Base-by-base conservation (phyloP, 2,797 vertebrate species). In the Betta splendens region DNA sequence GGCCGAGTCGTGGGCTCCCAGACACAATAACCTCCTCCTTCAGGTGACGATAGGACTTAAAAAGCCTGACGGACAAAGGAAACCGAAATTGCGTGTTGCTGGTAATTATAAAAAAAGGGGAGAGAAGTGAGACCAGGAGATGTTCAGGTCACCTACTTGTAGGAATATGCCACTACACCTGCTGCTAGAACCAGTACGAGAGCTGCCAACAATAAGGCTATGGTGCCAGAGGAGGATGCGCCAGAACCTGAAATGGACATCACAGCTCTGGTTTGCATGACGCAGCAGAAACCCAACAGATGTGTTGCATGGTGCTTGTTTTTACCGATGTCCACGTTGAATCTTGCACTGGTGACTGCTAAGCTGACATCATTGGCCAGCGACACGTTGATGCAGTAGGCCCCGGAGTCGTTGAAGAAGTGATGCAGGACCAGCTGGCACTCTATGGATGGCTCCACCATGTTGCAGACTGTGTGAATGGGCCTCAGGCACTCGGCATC, bases 331-430 rank as follows among this genome's bases (percentile, higher is more conserved):
- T 89, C 89, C 0, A 98, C 50, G 9, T 87, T 88, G 67, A 98
- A 86, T 28, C 89, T 94, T 44, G 96, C 87, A 67, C 90, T 96
- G 56, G 94, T 86, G 64, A 89, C 79, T 1, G 95, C 95, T 62
- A 96, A 81, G 58, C 94, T 93, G 68, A 93, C 91, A 9, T 93
- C 91, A 42, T 95, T 93, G 66, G 93, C 89, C 92, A 98, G 59
- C 18, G 95, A 95, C 70, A 98, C 92, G 18, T 97, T 98, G 78
- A 98, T 91, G 84, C 96, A 98, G 83, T 93, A 98, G 73, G 92
- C 79, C 0, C 96, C 96, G 0, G 93, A 93, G 32, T 90, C 73
- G 3, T 94, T 93, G 84, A 98, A 92, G 72, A 87, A 88, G 80
- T 95, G 95, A 29, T 91, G 91, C 57, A 98, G 72, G 42, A 98